A percentile compares a stretch with the other conserved stretches of the same genome.
Evolutionary conservation across 2,888 invertebrate species (phyloP).

Genomic region (Hedychridium roseum): DNA sequence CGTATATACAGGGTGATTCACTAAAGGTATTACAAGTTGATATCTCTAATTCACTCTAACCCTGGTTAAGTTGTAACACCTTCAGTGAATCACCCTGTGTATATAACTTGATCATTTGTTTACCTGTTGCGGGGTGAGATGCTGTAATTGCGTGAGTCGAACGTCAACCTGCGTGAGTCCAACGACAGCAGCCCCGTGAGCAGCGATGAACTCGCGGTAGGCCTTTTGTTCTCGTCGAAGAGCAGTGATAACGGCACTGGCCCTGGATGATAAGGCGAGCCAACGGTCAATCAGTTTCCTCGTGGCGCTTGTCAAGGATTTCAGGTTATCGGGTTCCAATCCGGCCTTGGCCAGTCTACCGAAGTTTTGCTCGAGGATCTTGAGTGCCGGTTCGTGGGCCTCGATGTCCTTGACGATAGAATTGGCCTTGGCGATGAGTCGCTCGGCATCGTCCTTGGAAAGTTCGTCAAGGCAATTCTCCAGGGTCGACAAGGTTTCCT

Average conservation of each 20-base stretch:
- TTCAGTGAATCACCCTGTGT: too few relatives aligned
- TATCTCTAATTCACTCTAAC: too few relatives aligned
- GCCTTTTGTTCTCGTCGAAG: slow-evolving; percentile 69
- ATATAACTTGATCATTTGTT: too few relatives aligned
- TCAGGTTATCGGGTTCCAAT: slow-evolving; percentile 75
- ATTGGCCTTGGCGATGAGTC: slow-evolving; percentile 69
- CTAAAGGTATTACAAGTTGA: too few relatives aligned
- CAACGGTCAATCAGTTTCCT: slow-evolving; percentile 72
- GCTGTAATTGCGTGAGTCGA: slow-evolving; percentile 74
- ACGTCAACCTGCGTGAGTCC: slow-evolving; percentile 77
- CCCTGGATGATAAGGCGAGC: slow-evolving; percentile 71
- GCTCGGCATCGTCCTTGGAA: slow-evolving; percentile 69
- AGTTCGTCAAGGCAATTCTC: slow-evolving; percentile 70
- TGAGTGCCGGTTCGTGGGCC: slow-evolving; percentile 67
- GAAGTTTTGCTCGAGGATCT: slow-evolving; percentile 75
- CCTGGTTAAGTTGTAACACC: too few relatives aligned
- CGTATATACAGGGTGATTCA: too few relatives aligned
- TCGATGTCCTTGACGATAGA: slow-evolving; percentile 68
- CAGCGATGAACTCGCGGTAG: slow-evolving; percentile 74
- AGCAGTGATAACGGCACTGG: slow-evolving; percentile 68
- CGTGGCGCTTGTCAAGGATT: slow-evolving; percentile 70
- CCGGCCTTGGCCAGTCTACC: slow-evolving; percentile 75
- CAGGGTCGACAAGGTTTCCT: slow-evolving; percentile 69
- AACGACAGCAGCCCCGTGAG: slow-evolving; percentile 77
- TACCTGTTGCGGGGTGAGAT: slow-evolving; percentile 67